Evolutionary conservation across 2,113 vertebrate species (phyloP).

Genomic region (Triplophysa tibetana): DNA sequence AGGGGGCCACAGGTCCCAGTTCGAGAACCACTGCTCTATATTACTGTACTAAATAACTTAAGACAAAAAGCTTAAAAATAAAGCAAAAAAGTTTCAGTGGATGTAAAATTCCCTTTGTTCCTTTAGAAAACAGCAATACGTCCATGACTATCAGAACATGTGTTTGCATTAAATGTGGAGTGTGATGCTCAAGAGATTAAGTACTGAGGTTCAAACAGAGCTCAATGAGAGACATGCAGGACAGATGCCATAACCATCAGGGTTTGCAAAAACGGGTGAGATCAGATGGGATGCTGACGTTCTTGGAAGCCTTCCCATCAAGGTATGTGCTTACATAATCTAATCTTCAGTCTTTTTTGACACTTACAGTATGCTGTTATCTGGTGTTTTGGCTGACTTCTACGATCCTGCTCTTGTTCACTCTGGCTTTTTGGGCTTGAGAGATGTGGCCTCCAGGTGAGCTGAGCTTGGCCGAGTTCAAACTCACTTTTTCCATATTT

Average conservation of each 20-base stretch:
- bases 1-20: too few relatives aligned
- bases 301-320: constrained; percentile 33
- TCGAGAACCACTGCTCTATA: too few relatives aligned
- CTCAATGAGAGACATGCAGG: constrained; percentile 39
- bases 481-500: constrained; percentile 18
- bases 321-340: constrained; percentile 23
- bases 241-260: constrained; percentile 45
- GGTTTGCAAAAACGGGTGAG: constrained; percentile 48
- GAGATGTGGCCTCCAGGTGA: constrained; percentile 22
- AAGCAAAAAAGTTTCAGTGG: not conserved
- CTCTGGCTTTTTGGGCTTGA: constrained; percentile 17
- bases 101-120: not conserved
- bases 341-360: constrained; percentile 1
- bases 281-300: constrained; percentile 39
- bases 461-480: constrained; percentile 45
- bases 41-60: too few relatives aligned
- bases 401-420: constrained; percentile 40
- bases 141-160: not conserved
- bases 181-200: constrained; percentile 45
- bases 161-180: constrained; percentile 2
- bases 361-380: constrained; percentile 31
- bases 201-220: constrained; percentile 21
- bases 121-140: constrained; percentile 23
- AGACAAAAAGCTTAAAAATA: too few relatives aligned
- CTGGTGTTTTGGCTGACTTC: constrained; percentile 57